Base-by-base conservation (phyloP, 2,888 invertebrate genomes). In the Xylophagus ater region DNA sequence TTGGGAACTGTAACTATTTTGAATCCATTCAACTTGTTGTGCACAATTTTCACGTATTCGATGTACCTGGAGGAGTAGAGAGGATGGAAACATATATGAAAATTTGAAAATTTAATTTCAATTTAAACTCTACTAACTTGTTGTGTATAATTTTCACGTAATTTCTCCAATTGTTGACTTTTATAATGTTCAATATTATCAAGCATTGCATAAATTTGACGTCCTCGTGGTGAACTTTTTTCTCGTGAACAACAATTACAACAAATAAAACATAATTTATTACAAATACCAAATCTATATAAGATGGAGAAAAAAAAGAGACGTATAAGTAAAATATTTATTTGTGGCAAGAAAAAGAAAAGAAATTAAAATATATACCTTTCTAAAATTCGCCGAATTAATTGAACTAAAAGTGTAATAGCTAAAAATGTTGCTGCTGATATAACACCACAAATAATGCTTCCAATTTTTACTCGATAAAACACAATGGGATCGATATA, bases 21-120 rank as follows among this genome's bases (percentile, higher is more conserved):
- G 81, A 49, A 94, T 86, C 79, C 87, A 87, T 55, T 93, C 93
- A 68, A 92, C 83, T 68, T 93, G 93, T 59, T 86, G 86, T 18
- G 82, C 77, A 60, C 93, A 94, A 58, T 94, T 93, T 56, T 93
- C 92, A 57, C 86, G 83, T 53, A 94, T 90, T 48, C 86, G 74
- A 62, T 83, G 82, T 51, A 92, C 88, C 81, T 81, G 59, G 41
- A 45, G 34, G 37, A 40, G 32, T 26, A 42, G 18, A 31, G 32
- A 29, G 34, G 37, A 34, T 40, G 32, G 31, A 31, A 29, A 42
- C 37, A 30, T 17, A 39, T 32, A 40, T 39, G 12, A 14, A 20
- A 26, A 20, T 32, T 42, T 38, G 15, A 46, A 43, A 31, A 26
- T 37, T 34, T 24, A 34, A 31, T 37, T 34, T 33, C 8, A 18